These are phyloP conservation scores for Pseudorasbora parva DNA, from an alignment of 2,113 vertebrate genomes.

Conservation along the genomic window DNA sequence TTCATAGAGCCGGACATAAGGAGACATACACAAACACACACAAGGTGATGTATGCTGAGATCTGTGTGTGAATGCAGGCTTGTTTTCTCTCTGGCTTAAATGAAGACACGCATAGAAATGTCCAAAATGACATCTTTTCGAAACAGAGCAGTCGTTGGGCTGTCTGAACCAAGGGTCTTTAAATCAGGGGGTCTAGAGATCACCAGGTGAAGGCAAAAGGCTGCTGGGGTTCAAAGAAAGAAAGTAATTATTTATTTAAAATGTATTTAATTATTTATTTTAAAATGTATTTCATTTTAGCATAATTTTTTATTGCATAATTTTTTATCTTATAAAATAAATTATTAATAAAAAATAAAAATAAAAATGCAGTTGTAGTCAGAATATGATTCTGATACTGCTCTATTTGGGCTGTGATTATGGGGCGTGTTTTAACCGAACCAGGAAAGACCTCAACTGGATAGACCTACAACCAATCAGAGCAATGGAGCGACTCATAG, in stretches of 20 bases:
- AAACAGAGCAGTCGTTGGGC: neutral
- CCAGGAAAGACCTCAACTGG: too few species aligned
- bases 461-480: too few species aligned
- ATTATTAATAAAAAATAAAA: neutral
- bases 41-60: slow-evolving; percentile 49
- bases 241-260: too few species aligned
- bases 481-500: too few species aligned
- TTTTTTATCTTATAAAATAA: neutral
- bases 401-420: too few species aligned
- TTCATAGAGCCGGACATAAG: slow-evolving; percentile 78
- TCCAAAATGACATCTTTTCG: neutral
- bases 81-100: slow-evolving; percentile 39
- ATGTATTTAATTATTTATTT: too few species aligned
- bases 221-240: neutral
- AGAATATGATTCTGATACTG: too few species aligned
- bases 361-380: too few species aligned
- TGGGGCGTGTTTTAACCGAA: too few species aligned
- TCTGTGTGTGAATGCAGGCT: neutral
- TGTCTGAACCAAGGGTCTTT: neutral
- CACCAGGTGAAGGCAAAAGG: neutral
- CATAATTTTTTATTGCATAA: too few species aligned
- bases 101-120: slow-evolving; percentile 42
- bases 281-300: too few species aligned
- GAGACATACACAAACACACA: slow-evolving; percentile 79
- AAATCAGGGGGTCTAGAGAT: neutral